phyloP scores from a whole-genome alignment of 2,797 vertebrate species.

The Pelobates cultripes region DNA sequence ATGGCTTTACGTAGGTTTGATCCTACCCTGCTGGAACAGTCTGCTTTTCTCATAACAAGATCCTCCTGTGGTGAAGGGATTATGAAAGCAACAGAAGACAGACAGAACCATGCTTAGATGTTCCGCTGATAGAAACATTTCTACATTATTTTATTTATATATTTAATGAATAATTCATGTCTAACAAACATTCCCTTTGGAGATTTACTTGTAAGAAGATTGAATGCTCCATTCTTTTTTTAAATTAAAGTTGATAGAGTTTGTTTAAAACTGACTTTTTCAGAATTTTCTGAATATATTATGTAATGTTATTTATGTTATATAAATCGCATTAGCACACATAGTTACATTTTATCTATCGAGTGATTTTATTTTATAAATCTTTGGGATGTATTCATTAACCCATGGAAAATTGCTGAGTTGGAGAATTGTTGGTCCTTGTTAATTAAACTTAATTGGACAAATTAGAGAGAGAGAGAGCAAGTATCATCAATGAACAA shows the following conservation, averaged over 20 bases:
- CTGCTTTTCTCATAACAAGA: background rate
- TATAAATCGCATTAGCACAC: no score
- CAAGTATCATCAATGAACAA: no score
- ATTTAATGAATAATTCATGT: background rate
- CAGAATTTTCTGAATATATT: background rate
- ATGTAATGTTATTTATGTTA: no score
- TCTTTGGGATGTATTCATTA: no score
- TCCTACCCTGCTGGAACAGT: constrained; percentile 2
- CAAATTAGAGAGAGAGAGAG: no score
- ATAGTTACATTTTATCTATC: no score
- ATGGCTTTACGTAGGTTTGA: background rate
- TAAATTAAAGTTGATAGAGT: background rate
- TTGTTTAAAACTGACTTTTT: background rate
- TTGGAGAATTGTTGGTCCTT: no score
- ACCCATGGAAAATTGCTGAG: no score
- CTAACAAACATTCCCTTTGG: background rate
- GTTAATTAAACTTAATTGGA: no score
- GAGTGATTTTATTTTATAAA: no score
- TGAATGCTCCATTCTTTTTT: background rate
- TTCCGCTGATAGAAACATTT: background rate
- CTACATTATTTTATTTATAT: background rate
- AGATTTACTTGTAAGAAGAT: background rate
- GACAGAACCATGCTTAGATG: background rate
- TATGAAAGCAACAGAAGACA: background rate
- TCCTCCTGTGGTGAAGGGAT: background rate